Base-by-base conservation (phyloP, 2,888 invertebrate species). In the Ditula angustiorana region DNA sequence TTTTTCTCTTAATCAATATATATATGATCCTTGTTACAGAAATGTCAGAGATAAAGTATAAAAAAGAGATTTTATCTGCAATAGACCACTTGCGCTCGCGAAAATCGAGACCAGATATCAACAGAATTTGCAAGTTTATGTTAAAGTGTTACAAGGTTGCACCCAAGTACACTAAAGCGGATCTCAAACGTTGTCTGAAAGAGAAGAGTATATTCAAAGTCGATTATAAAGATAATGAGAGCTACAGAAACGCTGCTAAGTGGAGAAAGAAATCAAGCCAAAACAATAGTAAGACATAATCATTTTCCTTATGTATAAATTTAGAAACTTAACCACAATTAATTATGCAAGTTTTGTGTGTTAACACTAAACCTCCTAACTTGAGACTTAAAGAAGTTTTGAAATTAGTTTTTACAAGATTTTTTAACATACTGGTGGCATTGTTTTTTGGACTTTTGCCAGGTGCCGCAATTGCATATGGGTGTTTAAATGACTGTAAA, bases 161-260 rank as follows among this genome's bases (percentile, higher is more conserved):
- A 78, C 94, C 94, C 50, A 93, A 93, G 70, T 96, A 95, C 71
- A 95, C 96, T 16, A 95, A 95, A 79, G 92, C 95, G 67, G 96
- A 96, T 85, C 92, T 97, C 35, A 96, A 96, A 81, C 94, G 95
- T 82, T 95, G 97, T 76, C 94, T 97, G 11, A 95, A 95, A 74
- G 95, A 95, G 67, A 96, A 95, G 81, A 94, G 95, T 74, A 95
- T 97, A 61, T 94, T 96, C 71, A 96, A 96, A 93, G 97, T 97
- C 28, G 96, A 97, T 80, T 97, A 97, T 85, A 97, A 97, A 89
- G 97, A 97, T 77, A 96, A 95, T 88, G 96, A 96, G 72, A 97
- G 96, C 90, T 97, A 97, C 83, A 94, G 97, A 76, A 97, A 96
- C 91, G 96, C 96, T 52, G 95, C 96, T 56, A 96, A 95, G 93